A percentile compares a stretch with the other conserved stretches of the same genome.
These are phyloP conservation scores for Dissostichus mawsoni DNA, from an alignment of 2,113 vertebrate genomes.

Conservation along the genomic window DNA sequence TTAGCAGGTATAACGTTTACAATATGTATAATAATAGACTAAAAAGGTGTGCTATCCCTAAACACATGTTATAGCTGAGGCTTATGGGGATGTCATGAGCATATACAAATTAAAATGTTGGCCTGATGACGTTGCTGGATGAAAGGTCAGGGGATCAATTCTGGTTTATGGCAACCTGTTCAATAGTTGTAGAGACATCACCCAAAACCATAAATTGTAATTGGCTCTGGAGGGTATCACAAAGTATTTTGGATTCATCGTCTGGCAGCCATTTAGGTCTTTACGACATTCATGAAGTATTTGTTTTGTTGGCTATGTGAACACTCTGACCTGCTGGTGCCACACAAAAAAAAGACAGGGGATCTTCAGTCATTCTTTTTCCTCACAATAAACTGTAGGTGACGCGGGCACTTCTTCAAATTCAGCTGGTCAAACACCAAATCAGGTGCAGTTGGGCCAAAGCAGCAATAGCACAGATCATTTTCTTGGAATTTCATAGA, in stretches of 20 bases:
- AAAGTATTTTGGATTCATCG: background rate
- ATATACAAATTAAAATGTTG: background rate
- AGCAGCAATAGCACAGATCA: background rate
- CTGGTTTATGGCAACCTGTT: background rate
- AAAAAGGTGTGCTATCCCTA: background rate
- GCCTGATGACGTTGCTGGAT: background rate
- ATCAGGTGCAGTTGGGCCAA: background rate
- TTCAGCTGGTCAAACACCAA: background rate
- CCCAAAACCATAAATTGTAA: background rate
- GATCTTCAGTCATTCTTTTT: background rate
- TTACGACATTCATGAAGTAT: background rate
- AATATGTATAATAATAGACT: background rate
- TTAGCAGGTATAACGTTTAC: background rate
- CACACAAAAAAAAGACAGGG: background rate
- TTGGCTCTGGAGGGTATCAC: too few species aligned
- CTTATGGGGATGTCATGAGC: background rate
- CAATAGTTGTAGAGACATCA: background rate
- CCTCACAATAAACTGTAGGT: background rate
- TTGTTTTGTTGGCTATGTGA: background rate
- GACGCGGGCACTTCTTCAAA: background rate
- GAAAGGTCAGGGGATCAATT: background rate
- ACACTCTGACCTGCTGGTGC: background rate
- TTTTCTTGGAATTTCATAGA: constrained; percentile 17
- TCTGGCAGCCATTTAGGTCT: background rate
- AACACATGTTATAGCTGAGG: background rate